These are phyloP conservation scores for Acleris sparsana DNA, from an alignment of 2,888 invertebrate species.

Conservation along the genomic window DNA sequence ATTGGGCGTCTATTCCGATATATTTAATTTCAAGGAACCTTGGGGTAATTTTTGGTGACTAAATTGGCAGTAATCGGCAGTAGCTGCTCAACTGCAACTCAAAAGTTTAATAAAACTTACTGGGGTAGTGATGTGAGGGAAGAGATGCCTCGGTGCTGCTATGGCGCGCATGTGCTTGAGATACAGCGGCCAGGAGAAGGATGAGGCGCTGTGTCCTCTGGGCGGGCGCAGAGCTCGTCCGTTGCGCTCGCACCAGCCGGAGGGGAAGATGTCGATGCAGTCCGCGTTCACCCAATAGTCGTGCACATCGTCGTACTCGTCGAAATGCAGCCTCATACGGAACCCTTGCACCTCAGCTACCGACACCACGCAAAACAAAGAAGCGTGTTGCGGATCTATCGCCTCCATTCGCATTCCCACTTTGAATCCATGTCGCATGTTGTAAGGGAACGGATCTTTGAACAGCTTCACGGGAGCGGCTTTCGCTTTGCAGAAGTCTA, in stretches of 20 bases:
- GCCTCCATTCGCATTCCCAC: conserved; percentile 96
- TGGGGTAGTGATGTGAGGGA: conserved; percentile 86
- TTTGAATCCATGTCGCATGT: conserved; percentile 89
- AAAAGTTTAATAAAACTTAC: conserved; percentile 62
- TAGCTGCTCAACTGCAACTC: too few species aligned
- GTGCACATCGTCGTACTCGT: conserved; percentile 93
- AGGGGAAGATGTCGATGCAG: conserved; percentile 95
- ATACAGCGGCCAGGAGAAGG: conserved; percentile 94
- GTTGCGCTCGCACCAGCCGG: conserved; percentile 96
- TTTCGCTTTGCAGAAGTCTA: conserved; percentile 88
- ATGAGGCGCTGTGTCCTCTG: conserved; percentile 82
- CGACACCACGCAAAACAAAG: conserved; percentile 93
- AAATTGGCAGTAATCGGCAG: too few species aligned
- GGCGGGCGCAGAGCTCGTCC: conserved; percentile 91
- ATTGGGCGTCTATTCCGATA: too few species aligned
- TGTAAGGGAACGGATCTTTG: conserved; percentile 89
- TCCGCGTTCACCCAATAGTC: conserved; percentile 98
- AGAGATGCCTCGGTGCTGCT: conserved; percentile 91
- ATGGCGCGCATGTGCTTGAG: conserved; percentile 88
- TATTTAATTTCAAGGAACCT: too few species aligned
- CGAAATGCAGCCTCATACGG: conserved; percentile 94
- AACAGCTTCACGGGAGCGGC: conserved; percentile 91
- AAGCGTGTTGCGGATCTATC: conserved; percentile 95
- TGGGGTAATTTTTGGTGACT: too few species aligned
- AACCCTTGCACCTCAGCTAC: conserved; percentile 93